Base-by-base conservation (phyloP, 2,888 invertebrate species). In the Aromia moschata region DNA sequence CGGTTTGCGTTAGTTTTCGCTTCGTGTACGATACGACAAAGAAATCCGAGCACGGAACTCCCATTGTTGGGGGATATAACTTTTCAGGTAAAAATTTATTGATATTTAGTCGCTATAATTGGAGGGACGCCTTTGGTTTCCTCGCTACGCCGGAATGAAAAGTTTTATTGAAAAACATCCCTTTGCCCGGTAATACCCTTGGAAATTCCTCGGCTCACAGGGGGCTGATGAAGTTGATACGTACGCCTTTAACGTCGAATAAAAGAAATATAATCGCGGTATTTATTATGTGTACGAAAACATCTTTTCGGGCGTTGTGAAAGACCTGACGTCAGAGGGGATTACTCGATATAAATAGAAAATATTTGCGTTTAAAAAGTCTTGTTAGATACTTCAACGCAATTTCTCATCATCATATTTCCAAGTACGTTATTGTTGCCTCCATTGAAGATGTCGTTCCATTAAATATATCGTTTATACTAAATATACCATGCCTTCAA, bases 271-370 rank as follows among this genome's bases (percentile, higher is more conserved):
- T 25, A 11, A 25, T 14, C 25, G 3, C 1, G 43, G 25, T 43
- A 20, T 43, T 43, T 43, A 25, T 43, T 25, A 9, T 5, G n/a
- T 10, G n/a, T 11, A 33, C n/a, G n/a, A 37, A 49, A 20, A 36
- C 53, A 47, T 52, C n/a, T n/a, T 57, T 40, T 31, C 17, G 56
- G 37, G 56, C 59, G 62, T 33, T 7, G 33, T 10, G 33, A 33
- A 33, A 7, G n/a, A 2, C 33, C n/a, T n/a, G 25, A 25, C 9
- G 25, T 25, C 25, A 25, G 25, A 25, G 9, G 9, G 9, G 25
- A 25, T n/a, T n/a, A n/a, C n/a, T n/a, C n/a, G n/a, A n/a, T n/a
- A n/a, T n/a, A n/a, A n/a, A n/a, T n/a, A n/a, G n/a, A n/a, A n/a
- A n/a, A n/a, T n/a, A n/a, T n/a, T n/a, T n/a, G n/a, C n/a, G n/a